Percentiles rank a stretch among this genome's conserved stretches.
These are phyloP conservation scores for Rhynchonycteris naso DNA, from an alignment of 2,797 vertebrate genomes.

Conservation along the genomic window DNA sequence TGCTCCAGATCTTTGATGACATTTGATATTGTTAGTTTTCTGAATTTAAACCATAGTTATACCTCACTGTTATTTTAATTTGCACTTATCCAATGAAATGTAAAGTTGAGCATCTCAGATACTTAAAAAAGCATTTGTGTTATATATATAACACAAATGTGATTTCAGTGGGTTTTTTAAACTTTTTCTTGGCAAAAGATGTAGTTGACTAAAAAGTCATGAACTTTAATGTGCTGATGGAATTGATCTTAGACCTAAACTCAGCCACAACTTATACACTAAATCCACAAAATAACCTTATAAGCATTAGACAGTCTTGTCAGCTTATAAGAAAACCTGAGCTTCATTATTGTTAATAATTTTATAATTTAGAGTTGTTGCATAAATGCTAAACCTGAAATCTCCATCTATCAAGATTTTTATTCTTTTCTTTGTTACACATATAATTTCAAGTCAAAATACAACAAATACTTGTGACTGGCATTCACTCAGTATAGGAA, in stretches of 20 bases:
- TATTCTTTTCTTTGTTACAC: not conserved
- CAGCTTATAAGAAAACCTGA: not conserved
- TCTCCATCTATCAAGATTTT: not conserved
- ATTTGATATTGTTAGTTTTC: not conserved
- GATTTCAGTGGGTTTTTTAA: not conserved
- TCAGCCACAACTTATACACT: not conserved
- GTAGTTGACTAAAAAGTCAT: not conserved
- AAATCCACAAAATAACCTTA: not conserved
- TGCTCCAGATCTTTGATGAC: not conserved
- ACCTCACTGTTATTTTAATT: not conserved
- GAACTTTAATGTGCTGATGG: not conserved
- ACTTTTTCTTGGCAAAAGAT: not conserved
- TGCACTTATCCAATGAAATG: not conserved
- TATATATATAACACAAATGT: not conserved
- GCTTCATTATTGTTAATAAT: not conserved
- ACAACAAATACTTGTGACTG: not conserved
- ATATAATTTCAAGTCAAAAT: slow-evolving; percentile 19
- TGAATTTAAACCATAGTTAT: not conserved
- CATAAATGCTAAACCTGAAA: not conserved
- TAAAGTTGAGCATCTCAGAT: not conserved
- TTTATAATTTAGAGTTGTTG: not conserved
- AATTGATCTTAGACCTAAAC: not conserved
- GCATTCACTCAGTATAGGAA: not conserved
- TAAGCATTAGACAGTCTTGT: not conserved
- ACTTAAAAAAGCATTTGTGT: not conserved